phyloP scores from a whole-genome alignment of 2,797 vertebrate species.

The Hylomyscus alleni region DNA sequence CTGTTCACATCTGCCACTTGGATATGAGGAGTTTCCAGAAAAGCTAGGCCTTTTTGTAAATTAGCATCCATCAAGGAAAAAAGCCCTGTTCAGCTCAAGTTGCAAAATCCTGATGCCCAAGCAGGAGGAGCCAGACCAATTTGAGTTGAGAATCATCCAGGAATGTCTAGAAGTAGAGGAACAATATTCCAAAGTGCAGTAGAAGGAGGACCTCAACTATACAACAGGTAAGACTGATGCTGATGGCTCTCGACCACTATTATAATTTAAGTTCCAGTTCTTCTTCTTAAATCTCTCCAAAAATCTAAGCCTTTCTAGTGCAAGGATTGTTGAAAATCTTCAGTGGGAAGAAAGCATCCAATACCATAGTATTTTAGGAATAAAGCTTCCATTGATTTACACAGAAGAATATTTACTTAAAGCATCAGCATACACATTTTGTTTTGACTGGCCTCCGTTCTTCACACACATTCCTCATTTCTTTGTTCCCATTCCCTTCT shows the following conservation, averaged over 20 bases:
- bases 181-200: not conserved
- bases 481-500: not conserved
- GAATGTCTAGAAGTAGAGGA: not conserved
- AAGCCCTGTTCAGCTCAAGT: not conserved
- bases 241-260: conserved; percentile 96
- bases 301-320: conserved; percentile 97
- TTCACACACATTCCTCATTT: not conserved
- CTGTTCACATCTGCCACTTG: not conserved
- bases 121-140: not conserved
- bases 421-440: not conserved
- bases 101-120: too few relatives aligned
- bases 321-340: conserved; percentile 98
- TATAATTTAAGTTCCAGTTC: conserved; percentile 98
- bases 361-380: not conserved
- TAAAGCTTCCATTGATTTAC: not conserved
- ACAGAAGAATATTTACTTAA: not conserved
- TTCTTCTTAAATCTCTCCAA: conserved; percentile 98
- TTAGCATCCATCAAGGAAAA: not conserved
- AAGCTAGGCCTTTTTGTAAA: not conserved
- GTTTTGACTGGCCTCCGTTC: not conserved
- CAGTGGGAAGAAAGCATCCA: conserved; percentile 95
- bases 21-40: not conserved
- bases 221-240: conserved; percentile 93
- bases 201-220: not conserved
- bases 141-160: not conserved